phyloP scores from a whole-genome alignment of 1,140 invertebrate species.

The Bicyclus anynana region DNA sequence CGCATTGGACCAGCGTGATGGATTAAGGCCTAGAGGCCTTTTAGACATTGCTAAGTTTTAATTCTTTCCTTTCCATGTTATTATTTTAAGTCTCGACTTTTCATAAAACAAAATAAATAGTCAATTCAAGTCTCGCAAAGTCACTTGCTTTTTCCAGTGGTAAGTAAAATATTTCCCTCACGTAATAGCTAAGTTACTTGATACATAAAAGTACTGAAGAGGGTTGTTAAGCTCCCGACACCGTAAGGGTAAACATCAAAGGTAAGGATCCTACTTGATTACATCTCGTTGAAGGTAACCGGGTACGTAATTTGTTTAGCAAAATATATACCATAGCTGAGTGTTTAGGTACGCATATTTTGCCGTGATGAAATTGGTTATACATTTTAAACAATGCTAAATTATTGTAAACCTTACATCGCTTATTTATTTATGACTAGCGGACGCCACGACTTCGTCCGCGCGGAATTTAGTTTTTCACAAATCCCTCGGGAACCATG shows the following conservation, averaged over 20 bases:
- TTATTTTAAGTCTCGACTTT: too few relatives aligned
- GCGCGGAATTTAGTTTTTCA: too few relatives aligned
- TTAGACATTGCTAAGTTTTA: too few relatives aligned
- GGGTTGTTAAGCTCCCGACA: slow-evolving; percentile 21
- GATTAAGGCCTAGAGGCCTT: too few relatives aligned
- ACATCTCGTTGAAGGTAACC: slow-evolving; percentile 29
- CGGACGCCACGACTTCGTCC: too few relatives aligned
- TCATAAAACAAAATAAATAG: too few relatives aligned
- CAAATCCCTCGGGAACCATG: too few relatives aligned
- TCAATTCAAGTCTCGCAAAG: neutral
- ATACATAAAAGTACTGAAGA: slow-evolving; percentile 7
- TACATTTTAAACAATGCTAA: neutral
- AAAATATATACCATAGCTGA: slow-evolving; percentile 16
- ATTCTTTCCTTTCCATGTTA: too few relatives aligned
- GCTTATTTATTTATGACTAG: neutral
- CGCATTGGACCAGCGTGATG: too few relatives aligned
- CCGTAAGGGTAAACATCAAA: slow-evolving; percentile 28
- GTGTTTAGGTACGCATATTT: slow-evolving; percentile 14
- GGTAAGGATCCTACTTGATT: slow-evolving; percentile 33
- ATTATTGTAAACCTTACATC: neutral
- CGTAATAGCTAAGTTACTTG: neutral
- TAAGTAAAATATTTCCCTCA: neutral
- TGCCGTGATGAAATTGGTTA: neutral
- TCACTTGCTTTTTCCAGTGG: neutral
- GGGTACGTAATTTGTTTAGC: slow-evolving; percentile 8